Percentiles rank a stretch among this genome's conserved stretches.
Conservation (phyloP, 2,888 invertebrate species). For the Polia nebulosa region DNA sequence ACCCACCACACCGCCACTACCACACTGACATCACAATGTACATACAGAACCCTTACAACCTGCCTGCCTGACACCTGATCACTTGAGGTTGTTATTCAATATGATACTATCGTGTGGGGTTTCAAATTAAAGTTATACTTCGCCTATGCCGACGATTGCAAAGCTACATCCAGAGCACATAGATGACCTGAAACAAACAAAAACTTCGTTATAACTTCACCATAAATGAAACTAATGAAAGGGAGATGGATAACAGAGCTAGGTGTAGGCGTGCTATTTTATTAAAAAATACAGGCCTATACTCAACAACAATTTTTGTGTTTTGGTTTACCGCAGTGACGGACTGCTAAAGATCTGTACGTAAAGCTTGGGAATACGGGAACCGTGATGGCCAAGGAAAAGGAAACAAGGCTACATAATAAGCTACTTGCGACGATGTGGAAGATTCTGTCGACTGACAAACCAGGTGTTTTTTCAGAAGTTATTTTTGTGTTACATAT, state of each 20-base stretch:
- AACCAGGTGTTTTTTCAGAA: neutral
- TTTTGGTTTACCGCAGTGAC: neutral
- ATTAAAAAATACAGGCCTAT: no score
- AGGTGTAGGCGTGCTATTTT: no score
- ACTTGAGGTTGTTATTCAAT: constrained; percentile 72
- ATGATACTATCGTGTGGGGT: constrained; percentile 64
- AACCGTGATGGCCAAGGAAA: neutral
- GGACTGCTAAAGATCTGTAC: neutral
- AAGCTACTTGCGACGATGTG: neutral
- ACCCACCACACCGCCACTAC: constrained; percentile 79
- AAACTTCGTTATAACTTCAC: constrained; percentile 27
- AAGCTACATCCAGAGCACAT: constrained; percentile 56
- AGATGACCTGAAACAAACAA: constrained; percentile 66
- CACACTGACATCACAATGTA: constrained; percentile 78
- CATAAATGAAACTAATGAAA: neutral
- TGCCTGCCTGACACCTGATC: constrained; percentile 76
- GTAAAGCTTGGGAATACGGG: neutral
- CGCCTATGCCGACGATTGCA: constrained; percentile 48
- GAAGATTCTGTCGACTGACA: neutral
- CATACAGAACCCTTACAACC: constrained; percentile 75
- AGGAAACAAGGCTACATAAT: neutral
- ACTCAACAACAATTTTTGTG: neutral
- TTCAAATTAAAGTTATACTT: constrained; percentile 58
- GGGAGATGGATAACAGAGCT: neutral
- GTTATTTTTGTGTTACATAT: no score